Evolutionary conservation across 2,888 invertebrate genomes (phyloP).

Genomic region (Hipparchia sbordonii): DNA sequence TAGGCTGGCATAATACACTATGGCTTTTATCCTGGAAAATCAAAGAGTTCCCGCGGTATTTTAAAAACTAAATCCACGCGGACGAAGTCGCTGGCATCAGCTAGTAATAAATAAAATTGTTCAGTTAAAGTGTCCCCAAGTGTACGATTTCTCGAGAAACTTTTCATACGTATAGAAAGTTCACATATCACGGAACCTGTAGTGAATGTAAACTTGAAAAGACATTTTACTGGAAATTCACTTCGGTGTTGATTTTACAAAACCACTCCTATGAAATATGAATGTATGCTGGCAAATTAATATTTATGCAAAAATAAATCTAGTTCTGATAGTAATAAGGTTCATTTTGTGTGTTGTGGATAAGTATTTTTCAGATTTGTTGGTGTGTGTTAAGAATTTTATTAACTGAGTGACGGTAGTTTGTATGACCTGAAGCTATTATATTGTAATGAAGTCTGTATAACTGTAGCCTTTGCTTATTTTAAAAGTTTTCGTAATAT

Average conservation of each 20-base stretch:
- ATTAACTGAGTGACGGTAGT: conserved; percentile 27
- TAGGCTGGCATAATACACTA: too few species aligned
- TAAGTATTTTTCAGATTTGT: conserved; percentile 26
- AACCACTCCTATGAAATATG: conserved; percentile 31
- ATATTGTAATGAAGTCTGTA: background rate
- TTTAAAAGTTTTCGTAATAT: background rate
- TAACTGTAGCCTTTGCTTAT: background rate
- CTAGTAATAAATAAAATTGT: background rate
- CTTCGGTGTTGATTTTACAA: conserved; percentile 34
- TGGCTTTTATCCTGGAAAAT: too few species aligned
- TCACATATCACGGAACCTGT: conserved; percentile 22
- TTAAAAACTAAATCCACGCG: too few species aligned
- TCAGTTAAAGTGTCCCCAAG: conserved; percentile 18
- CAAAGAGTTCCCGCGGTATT: too few species aligned
- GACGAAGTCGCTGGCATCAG: too few species aligned
- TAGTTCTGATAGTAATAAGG: background rate
- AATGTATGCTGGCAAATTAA: conserved; percentile 24
- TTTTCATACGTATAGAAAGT: conserved; percentile 26
- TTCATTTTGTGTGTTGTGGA: conserved; percentile 10
- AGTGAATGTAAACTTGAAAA: conserved; percentile 26
- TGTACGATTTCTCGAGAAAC: conserved; percentile 29
- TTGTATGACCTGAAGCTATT: conserved; percentile 4
- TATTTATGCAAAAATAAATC: conserved; percentile 20
- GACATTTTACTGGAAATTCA: conserved; percentile 30
- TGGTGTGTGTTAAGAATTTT: conserved; percentile 30